A percentile compares a stretch with the other conserved stretches of the same genome.
Conservation (phyloP, 1,140 invertebrate species). For the Gonioctena quinquepunctata region DNA sequence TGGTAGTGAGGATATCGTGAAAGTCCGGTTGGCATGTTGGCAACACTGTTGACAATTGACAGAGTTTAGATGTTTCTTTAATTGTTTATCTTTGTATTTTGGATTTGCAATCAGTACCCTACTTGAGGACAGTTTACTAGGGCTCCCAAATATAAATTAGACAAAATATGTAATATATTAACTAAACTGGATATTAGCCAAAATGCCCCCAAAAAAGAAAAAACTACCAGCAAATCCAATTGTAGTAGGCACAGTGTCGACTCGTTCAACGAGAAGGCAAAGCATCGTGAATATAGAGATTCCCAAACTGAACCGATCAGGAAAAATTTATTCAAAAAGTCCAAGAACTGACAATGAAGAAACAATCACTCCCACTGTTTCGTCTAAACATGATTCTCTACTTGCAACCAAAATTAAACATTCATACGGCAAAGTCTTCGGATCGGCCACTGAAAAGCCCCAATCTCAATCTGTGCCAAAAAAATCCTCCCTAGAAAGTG, state of each 20-base stretch:
- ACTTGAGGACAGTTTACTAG: too few species aligned
- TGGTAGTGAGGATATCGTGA: too few species aligned
- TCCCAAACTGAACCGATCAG: conserved; percentile 23
- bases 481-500: not conserved
- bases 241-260: conserved; percentile 39
- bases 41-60: too few species aligned
- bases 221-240: conserved; percentile 13
- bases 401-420: conserved; percentile 4
- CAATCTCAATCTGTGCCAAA: not conserved
- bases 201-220: conserved; percentile 35
- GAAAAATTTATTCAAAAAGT: conserved; percentile 7
- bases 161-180: too few species aligned
- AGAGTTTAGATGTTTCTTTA: too few species aligned
- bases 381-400: too few species aligned
- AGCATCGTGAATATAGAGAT: conserved; percentile 37
- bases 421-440: not conserved
- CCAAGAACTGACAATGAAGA: not conserved
- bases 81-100: too few species aligned
- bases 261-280: conserved; percentile 33
- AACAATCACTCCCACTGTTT: too few species aligned
- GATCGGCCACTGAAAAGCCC: not conserved
- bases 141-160: too few species aligned
- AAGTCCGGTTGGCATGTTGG: too few species aligned
- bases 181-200: too few species aligned
- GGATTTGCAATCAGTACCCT: too few species aligned